Evolutionary conservation across 2,797 vertebrate genomes (phyloP).

Genomic region (Triplophysa bombifrons): DNA sequence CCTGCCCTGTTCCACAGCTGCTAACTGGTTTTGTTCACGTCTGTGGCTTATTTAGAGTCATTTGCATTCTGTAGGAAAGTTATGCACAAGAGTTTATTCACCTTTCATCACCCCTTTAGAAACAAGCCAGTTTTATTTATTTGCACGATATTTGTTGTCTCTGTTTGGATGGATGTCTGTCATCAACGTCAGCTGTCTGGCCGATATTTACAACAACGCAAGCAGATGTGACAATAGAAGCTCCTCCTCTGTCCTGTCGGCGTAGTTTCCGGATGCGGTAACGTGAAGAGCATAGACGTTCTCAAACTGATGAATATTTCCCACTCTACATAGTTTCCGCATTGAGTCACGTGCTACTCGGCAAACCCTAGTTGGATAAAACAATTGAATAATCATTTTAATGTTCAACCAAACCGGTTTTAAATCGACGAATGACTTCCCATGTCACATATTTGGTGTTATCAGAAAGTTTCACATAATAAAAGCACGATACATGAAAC

Average conservation of each 20-base stretch:
- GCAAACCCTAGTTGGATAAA: background rate
- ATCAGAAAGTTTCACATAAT: background rate
- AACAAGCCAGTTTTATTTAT: no score
- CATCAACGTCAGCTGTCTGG: background rate
- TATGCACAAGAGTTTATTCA: background rate
- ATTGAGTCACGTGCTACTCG: background rate
- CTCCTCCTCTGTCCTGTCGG: conserved; percentile 60
- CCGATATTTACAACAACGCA: background rate
- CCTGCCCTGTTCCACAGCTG: background rate
- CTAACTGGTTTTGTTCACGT: background rate
- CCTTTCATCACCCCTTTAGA: no score
- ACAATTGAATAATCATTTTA: background rate
- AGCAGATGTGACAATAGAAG: conserved; percentile 20
- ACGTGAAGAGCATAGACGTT: conserved; percentile 32
- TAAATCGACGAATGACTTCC: background rate
- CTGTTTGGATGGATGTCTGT: background rate
- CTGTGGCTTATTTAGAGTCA: no score
- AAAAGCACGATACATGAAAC: background rate
- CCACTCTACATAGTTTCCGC: background rate
- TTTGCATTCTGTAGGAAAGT: background rate
- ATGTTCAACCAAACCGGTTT: background rate
- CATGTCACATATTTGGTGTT: background rate
- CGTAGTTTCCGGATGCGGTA: conserved; percentile 75
- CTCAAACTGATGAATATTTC: background rate
- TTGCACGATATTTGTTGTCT: background rate